Evolutionary conservation across 2,797 vertebrate genomes (phyloP), one percentile per base, ranked within the genome.

Genomic region (Mastacembelus armatus): DNA sequence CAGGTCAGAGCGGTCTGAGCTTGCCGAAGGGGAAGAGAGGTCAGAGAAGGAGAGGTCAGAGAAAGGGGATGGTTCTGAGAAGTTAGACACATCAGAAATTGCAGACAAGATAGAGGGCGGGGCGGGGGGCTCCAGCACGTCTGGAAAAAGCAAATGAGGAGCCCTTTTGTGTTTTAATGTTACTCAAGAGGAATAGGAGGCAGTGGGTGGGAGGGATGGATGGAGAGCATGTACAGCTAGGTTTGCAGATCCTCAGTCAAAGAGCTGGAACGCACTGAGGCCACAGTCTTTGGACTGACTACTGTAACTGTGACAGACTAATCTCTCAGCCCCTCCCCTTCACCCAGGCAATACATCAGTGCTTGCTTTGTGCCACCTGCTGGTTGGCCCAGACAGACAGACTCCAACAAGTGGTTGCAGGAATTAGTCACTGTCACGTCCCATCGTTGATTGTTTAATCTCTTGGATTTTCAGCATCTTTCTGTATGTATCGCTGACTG

Each of bases 61-160:
- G 83, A 93, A 93, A 77, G 91, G 90, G 47, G 92, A 93, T 30
- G 88, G 88, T 56, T 93, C 92, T 1, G 91, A 92, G 82, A 92
- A 91, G 85, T 84, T 90, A 86, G 88, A 92, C 84, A 89, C 92
- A 1, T 91, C 91, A 3, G 89, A 92, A 82, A 90, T 92, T 18
- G 93, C 89, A 4, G 92, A 92, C 83, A 92, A 87, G 74, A 60
- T 78, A 33, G 91, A 92, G 68, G 91, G 90, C 4, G 91, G 92
- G 59, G 93, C 92, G 1, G 92, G 93, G 70, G 93, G 92, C 60
- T 94, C 93, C 80, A 94, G 93, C 88, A 93, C 93, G 35, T 94
- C 93, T 65, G 92, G 92, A 68, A 93, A 88, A 77, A 94, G 92
- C 90, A 94, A 94, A 94, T 94, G 92, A 94, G 70, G 64, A 86